Percentiles rank a stretch among this genome's conserved stretches.
These are phyloP conservation scores for Solenodon paradoxus DNA, from an alignment of 2,113 vertebrate genomes.

Conservation along the genomic window DNA sequence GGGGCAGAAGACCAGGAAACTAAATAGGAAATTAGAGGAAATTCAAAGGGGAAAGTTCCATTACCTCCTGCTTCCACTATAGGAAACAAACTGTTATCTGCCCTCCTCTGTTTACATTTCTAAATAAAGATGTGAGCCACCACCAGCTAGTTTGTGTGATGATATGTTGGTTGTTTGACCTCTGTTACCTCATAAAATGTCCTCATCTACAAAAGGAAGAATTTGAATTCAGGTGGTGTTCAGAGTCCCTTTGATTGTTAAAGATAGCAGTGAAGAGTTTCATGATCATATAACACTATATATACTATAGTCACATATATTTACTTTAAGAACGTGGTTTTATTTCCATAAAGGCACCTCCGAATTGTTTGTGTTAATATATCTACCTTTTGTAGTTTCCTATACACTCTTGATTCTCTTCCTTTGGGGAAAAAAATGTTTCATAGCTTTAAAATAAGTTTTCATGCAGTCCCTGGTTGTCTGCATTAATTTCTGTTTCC, in stretches of 20 bases:
- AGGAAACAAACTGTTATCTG: not conserved
- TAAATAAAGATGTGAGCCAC: not conserved
- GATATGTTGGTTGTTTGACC: not conserved
- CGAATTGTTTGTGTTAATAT: not conserved
- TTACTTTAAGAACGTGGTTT: not conserved
- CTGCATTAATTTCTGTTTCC: not conserved
- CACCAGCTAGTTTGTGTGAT: not conserved
- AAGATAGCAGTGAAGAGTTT: not conserved
- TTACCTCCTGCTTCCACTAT: not conserved
- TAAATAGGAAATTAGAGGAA: not conserved
- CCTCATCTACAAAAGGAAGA: not conserved
- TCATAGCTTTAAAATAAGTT: not conserved
- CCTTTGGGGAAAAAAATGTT: not conserved
- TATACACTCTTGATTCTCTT: not conserved
- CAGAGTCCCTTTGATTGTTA: not conserved
- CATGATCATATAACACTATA: rapidly evolving
- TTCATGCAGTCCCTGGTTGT: not conserved
- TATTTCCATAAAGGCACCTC: not conserved
- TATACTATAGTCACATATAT: not conserved
- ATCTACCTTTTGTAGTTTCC: not conserved
- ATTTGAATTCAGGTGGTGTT: not conserved
- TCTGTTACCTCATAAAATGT: not conserved
- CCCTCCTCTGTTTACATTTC: not conserved
- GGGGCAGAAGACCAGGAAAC: not conserved
- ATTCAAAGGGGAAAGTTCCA: not conserved